A percentile compares a stretch with the other conserved stretches of the same genome.
phyloP scores from a whole-genome alignment of 2,797 vertebrate genomes.

The Pseudocheirus occidentalis region DNA sequence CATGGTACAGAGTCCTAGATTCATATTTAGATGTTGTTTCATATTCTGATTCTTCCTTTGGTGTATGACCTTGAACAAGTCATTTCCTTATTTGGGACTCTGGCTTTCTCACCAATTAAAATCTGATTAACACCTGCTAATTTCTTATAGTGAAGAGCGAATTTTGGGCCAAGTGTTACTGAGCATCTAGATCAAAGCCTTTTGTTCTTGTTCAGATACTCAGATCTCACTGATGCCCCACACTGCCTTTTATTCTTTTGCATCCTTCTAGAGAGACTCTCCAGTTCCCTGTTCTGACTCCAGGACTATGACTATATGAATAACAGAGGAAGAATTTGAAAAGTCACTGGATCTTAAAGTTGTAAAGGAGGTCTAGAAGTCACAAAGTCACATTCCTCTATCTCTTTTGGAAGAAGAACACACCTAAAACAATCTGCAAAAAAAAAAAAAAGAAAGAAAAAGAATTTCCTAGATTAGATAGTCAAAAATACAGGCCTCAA shows the following conservation, averaged over 20 bases:
- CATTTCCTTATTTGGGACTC: not conserved
- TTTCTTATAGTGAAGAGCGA: not conserved
- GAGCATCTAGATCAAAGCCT: not conserved
- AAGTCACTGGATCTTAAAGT: not conserved
- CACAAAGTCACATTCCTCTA: not conserved
- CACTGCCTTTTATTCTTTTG: not conserved
- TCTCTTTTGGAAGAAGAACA: not conserved
- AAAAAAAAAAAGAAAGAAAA: not conserved
- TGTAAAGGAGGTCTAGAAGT: not conserved
- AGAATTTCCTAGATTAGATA: not conserved
- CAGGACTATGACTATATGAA: not conserved
- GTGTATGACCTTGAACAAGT: no score
- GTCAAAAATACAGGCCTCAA: not conserved
- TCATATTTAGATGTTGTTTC: not conserved
- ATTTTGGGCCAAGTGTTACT: not conserved
- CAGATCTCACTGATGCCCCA: not conserved
- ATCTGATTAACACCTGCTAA: not conserved
- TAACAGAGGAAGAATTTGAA: not conserved
- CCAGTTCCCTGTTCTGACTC: not conserved
- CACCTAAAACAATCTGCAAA: not conserved
- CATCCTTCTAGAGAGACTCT: not conserved
- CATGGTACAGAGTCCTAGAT: not conserved
- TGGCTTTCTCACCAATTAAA: not conserved
- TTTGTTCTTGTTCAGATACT: not conserved
- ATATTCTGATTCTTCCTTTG: not conserved